Percentiles rank a stretch among this genome's conserved stretches.
These are phyloP conservation scores for Peromyscus maniculatus DNA, from an alignment of 2,113 vertebrate genomes.

Conservation along the genomic window DNA sequence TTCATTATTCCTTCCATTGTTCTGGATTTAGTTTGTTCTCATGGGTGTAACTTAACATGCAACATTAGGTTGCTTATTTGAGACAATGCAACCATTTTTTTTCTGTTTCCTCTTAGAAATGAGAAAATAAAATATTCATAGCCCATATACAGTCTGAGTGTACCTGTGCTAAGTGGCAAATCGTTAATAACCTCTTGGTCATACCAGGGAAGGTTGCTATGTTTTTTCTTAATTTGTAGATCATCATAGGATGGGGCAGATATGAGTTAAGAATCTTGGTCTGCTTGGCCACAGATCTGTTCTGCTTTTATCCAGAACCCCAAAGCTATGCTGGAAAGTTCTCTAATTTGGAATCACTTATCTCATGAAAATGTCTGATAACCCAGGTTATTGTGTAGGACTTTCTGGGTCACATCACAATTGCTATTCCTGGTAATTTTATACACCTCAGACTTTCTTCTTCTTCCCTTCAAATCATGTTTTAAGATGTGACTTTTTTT, in stretches of 20 bases:
- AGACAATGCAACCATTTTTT: neutral
- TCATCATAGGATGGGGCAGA: neutral
- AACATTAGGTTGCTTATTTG: neutral
- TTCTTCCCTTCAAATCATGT: conserved; percentile 8
- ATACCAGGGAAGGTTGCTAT: neutral
- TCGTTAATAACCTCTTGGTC: neutral
- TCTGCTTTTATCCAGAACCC: neutral
- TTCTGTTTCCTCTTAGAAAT: neutral
- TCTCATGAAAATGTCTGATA: neutral
- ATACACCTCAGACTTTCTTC: neutral
- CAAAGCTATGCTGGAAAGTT: neutral
- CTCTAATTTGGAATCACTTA: neutral
- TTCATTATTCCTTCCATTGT: neutral
- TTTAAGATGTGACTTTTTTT: conserved; percentile 20
- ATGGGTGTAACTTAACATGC: too few species aligned
- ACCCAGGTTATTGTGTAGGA: neutral
- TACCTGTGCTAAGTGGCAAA: neutral
- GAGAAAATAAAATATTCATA: neutral
- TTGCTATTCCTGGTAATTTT: neutral
- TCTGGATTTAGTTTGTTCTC: neutral
- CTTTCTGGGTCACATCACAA: neutral
- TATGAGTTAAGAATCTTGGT: neutral
- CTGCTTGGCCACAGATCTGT: neutral
- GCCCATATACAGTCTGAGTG: neutral
- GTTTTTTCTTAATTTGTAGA: neutral